phyloP scores from a whole-genome alignment of 2,797 vertebrate genomes.

The Lagorchestes hirsutus region DNA sequence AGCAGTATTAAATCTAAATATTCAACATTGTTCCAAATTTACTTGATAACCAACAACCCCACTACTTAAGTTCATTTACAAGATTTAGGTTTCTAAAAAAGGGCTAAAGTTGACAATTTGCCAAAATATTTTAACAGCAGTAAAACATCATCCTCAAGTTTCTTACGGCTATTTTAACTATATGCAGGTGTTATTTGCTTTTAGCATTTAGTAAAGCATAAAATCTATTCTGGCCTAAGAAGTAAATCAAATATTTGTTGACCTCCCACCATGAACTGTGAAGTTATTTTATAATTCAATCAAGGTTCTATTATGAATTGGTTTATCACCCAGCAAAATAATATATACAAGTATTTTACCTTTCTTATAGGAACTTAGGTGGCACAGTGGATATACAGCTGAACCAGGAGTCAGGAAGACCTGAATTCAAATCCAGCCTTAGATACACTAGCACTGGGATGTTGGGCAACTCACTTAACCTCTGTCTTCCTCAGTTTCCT shows the following conservation, averaged over 20 bases:
- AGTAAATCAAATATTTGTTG: neutral
- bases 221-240: neutral
- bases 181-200: constrained; percentile 24
- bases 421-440: neutral
- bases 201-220: neutral
- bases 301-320: neutral
- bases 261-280: neutral
- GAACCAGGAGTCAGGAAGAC: neutral
- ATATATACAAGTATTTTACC: neutral
- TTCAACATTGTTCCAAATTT: constrained; percentile 11
- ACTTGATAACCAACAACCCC: constrained; percentile 31
- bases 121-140: constrained; percentile 59
- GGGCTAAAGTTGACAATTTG: constrained; percentile 10
- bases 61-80: constrained; percentile 4
- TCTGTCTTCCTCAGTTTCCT: neutral
- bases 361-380: neutral
- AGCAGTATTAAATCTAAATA: constrained; percentile 34
- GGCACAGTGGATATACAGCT: neutral
- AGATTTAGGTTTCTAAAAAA: constrained; percentile 22
- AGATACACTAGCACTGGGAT: neutral
- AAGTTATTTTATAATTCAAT: constrained; percentile 7
- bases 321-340: neutral
- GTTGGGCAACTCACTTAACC: neutral
- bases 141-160: constrained; percentile 46
- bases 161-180: neutral